Base-by-base conservation (phyloP, 1,140 invertebrate genomes). In the Anthonomus grandis region DNA sequence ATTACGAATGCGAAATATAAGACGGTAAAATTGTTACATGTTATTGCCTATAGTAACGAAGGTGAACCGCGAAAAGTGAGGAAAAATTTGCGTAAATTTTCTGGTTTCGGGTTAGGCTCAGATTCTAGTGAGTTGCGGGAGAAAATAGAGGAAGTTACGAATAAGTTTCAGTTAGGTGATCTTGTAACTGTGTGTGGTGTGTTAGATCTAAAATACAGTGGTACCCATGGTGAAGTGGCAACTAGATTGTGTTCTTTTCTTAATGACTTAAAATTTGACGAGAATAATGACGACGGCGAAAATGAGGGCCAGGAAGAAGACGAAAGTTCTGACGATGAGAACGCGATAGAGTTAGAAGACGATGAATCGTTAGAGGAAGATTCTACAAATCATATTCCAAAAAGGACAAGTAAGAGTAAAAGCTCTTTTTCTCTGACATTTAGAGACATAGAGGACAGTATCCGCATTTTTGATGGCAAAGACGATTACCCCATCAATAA, bases 401-500 rank as follows among this genome's bases (percentile, higher is more conserved):
- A 5, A 23, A 19, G 25, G 13, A 23, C 22, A 12, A 31, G n/a
- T 31, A 31, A 31, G 6, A 39, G 25, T 5, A 39, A 46, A 5
- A 15, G 5, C 6, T 46, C 19, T 9, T 46, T 46, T 25, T 4
- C 42, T 22, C 59, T 65, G n/a, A 64, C 53, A 10, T 62, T 68
- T 44, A 19, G 56, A 37, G 62, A 64, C 37, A 42, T 66, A 9
- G 57, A 64, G 42, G 62, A 59, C 12, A 57, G 39, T 3, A 57
- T 68, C 25, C 41, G 50, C 27, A n/a, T 42, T 17, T 67, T 64
- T 54, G 23, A 47, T 36, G 63, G 61, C 23, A 60, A 46, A 9
- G 44, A 55, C 13, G 46, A 59, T 15, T 58, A 54, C 46, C 53
- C 45, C 4, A 41, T 65, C 1, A 13, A 39, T 37, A 57, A 44